phyloP scores from a whole-genome alignment of 2,888 invertebrate genomes.

The Mellilla xanthometata region DNA sequence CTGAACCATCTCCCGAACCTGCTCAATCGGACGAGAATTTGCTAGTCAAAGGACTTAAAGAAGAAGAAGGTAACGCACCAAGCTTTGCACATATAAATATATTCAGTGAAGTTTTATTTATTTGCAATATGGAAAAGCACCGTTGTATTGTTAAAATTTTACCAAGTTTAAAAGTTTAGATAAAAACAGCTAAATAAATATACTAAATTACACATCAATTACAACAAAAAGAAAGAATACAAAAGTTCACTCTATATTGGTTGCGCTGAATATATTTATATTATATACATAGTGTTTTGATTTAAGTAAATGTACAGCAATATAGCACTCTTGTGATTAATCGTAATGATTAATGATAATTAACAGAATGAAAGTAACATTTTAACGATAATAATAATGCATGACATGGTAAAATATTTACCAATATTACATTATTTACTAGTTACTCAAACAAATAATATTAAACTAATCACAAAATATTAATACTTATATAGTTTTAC shows the following conservation, averaged over 20 bases:
- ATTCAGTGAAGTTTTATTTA: constrained; percentile 21
- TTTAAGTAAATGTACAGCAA: constrained; percentile 42
- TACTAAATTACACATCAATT: no score
- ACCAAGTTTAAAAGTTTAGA: no score
- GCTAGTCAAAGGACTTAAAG: constrained; percentile 76
- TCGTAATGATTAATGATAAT: no score
- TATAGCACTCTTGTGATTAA: constrained; percentile 37
- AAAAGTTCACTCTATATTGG: background rate
- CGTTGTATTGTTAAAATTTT: no score
- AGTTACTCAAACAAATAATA: no score
- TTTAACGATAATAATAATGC: background rate
- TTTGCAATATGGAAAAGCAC: no score
- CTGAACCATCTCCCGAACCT: constrained; percentile 38
- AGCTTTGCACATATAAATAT: constrained; percentile 52
- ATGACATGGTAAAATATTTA: background rate
- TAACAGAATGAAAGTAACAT: constrained; percentile 2
- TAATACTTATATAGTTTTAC: no score
- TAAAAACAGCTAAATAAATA: no score
- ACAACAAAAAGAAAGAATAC: no score
- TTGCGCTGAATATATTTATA: constrained; percentile 27
- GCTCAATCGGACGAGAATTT: constrained; percentile 69
- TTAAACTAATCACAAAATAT: no score
- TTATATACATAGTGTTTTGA: constrained; percentile 15
- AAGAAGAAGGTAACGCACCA: constrained; percentile 76
- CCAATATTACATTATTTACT: background rate